Evolutionary conservation across 2,113 vertebrate species (phyloP), one percentile per base, ranked within the genome.

Genomic region (Salvator merianae): DNA sequence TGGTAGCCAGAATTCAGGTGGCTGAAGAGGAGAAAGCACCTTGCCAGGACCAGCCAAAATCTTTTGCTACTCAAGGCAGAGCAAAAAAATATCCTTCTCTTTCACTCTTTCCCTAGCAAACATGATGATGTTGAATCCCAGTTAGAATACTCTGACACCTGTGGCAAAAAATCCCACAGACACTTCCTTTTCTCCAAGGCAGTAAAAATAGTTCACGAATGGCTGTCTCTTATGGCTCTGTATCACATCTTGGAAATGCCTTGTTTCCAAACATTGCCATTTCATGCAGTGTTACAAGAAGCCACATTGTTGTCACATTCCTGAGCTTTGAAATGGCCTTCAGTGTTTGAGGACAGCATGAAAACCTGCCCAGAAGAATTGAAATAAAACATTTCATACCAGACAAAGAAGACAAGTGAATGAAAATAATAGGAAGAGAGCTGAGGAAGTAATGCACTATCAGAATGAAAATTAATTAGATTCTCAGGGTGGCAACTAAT

Each of bases 381-480:
- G 16, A 7, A 68, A 28, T 16, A 34, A 36, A 53, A 38, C 20
- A 30, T 34, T 68, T 50, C 28, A n/a, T 28, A 34, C 1, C 40
- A 53, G 22, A 68, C 18, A 16, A 6, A 20, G 9, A 50, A 38
- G 7, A 26, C 18, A 63, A 30, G 24, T 16, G 63, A 28, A 26
- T 69, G 69, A 22, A 28, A 55, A 85, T 72, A 79, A 79, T 50
- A 63, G 55, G 13, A 59, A 32, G 22, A 65, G 53, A 79, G 77
- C 71, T 34, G 38, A 72, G 53, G 30, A 72, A 3, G 36, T 72
- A 79, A 85, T 65, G 16, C 50, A 50, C 74, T 84, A 77, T 79
- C 69, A 47, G 43, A 72, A 79, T 79, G 68, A 63, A 85, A 62
- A 85, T 79, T 85, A 85, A 85, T 79, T 84, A 79, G 83, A 73